Evolutionary conservation across 1,140 invertebrate species (phyloP), one percentile per base, ranked within the genome.

Genomic region (Gonioctena quinquepunctata): DNA sequence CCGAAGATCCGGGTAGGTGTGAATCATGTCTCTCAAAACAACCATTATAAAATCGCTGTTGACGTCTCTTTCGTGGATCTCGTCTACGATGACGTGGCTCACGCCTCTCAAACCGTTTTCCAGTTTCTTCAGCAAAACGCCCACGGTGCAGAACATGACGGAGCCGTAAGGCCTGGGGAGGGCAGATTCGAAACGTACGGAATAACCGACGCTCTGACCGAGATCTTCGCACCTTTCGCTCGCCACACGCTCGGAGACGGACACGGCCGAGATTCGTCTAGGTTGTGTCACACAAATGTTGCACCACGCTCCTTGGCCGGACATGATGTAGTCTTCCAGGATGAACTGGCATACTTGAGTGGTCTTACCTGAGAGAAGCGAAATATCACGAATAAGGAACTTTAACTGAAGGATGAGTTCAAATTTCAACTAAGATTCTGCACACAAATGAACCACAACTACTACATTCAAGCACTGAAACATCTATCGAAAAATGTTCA

Each of bases 11-110:
- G 94, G 94, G 81, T 96, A 96, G 0, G 90, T 90, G 68, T 93
- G 91, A 1, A 98, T 89, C 90, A 98, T 96, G 81, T 99, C 96
- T 22, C 95, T 86, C 0, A 99, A 84, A 0, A 98, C 90, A 50
- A 98, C 96, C 84, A 99, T 88, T 4, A 99, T 90, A 79, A 99
- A 99, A 82, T 99, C 98, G 25, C 94, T 95, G 82, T 98, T 98
- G 0, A 97, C 94, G 83, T 99, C 97, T 48, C 97, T 86, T 82
- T 99, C 97, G 80, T 99, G 97, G 70, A 99, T 96, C 87, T 99
- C 98, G 85, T 99, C 98, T 23, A 98, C 92, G 52, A 96, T 93
- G 0, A 96, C 93, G 77, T 97, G 95, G 4, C 93, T 95, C 7
- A 97, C 92, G 0, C 95, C 95, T 64, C 94, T 84, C 1, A 97